Conservation (phyloP, 2,797 vertebrate species). For the Numenius phaeopus region DNA sequence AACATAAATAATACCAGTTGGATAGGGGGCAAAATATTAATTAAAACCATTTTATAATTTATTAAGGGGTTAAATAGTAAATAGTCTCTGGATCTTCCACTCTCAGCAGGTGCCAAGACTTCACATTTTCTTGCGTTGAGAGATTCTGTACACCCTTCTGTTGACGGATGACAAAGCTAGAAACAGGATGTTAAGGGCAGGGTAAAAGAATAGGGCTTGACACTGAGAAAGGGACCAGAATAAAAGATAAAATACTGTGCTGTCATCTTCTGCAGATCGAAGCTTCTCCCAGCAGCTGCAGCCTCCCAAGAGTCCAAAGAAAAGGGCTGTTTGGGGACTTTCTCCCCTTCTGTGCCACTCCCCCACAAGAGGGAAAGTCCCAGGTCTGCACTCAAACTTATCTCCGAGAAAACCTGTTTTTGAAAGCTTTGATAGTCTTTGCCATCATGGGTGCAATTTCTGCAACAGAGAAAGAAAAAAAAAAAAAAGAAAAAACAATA, state of each 20-base stretch:
- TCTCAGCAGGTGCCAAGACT: slow-evolving; percentile 76
- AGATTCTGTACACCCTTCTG: slow-evolving; percentile 67
- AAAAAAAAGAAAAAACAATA: not conserved
- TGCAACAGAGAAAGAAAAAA: slow-evolving; percentile 65
- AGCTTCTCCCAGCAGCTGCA: slow-evolving; percentile 64
- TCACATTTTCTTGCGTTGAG: slow-evolving; percentile 69
- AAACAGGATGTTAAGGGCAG: slow-evolving; percentile 25
- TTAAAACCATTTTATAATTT: slow-evolving; percentile 79
- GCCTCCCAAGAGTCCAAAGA: slow-evolving; percentile 50
- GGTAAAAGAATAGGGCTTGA: not conserved
- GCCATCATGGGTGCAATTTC: slow-evolving; percentile 99
- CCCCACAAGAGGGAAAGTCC: slow-evolving; percentile 16
- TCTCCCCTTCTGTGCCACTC: slow-evolving; percentile 39
- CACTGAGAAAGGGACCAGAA: slow-evolving; percentile 59
- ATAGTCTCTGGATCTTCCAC: slow-evolving; percentile 79
- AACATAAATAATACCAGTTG: slow-evolving; percentile 78
- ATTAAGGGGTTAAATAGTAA: slow-evolving; percentile 79
- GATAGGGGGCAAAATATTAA: slow-evolving; percentile 64
- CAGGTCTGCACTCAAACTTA: slow-evolving; percentile 80
- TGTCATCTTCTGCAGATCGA: slow-evolving; percentile 52
- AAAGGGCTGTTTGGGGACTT: slow-evolving; percentile 36
- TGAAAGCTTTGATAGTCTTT: slow-evolving; percentile 99
- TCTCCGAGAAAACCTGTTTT: slow-evolving; percentile 97
- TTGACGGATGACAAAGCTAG: not conserved
- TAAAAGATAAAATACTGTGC: slow-evolving; percentile 72